Evolutionary conservation across 1,140 invertebrate genomes (phyloP).

Genomic region (Metaphire vulgaris): DNA sequence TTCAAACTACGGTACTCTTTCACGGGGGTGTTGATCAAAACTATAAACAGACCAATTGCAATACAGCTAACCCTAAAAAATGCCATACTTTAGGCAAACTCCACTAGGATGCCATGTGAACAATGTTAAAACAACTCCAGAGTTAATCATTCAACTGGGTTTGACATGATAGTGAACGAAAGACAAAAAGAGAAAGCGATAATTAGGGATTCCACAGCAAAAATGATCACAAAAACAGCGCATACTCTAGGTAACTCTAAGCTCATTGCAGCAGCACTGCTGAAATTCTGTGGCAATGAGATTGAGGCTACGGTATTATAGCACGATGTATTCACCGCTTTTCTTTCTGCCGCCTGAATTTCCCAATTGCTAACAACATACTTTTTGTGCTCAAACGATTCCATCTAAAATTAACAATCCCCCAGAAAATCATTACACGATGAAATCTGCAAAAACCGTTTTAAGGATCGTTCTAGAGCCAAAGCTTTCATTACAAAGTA

Average conservation of each 20-base stretch:
- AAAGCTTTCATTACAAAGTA: too few relatives aligned
- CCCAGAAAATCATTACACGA: background rate
- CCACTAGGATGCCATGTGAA: background rate
- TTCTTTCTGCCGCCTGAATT: conserved; percentile 41
- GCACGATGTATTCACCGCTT: conserved; percentile 37
- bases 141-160: conserved; percentile 13
- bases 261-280: too few relatives aligned
- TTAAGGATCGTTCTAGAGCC: too few relatives aligned
- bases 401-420: conserved; percentile 35
- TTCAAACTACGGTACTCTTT: background rate
- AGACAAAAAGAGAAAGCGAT: too few relatives aligned
- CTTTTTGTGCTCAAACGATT: conserved; percentile 41
- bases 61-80: background rate
- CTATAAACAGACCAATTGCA: background rate
- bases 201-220: too few relatives aligned
- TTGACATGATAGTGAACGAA: too few relatives aligned
- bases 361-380: conserved; percentile 45
- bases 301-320: too few relatives aligned
- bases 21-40: background rate
- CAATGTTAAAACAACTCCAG: background rate
- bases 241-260: too few relatives aligned
- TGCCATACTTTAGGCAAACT: background rate
- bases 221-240: too few relatives aligned
- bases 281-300: too few relatives aligned
- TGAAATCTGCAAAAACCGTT: too few relatives aligned